phyloP scores from a whole-genome alignment of 2,113 vertebrate genomes.

The Pygoscelis adeliae region DNA sequence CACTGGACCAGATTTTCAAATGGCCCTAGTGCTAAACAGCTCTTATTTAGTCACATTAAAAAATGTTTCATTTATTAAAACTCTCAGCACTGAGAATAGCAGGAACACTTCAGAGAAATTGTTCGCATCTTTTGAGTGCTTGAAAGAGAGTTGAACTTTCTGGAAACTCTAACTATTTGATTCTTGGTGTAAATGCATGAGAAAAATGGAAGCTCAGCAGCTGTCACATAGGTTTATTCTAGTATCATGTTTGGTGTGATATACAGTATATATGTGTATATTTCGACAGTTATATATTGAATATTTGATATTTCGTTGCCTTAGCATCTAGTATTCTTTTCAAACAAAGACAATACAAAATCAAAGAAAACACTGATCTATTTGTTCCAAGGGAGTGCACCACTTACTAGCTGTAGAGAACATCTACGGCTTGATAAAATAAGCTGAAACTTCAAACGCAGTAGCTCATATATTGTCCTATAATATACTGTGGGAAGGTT shows the following conservation, averaged over 20 bases:
- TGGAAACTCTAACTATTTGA: background rate
- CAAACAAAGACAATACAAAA: constrained; percentile 13
- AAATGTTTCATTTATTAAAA: background rate
- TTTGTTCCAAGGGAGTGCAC: background rate
- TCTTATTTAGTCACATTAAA: background rate
- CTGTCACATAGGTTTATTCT: constrained; percentile 41
- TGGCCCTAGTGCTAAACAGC: background rate
- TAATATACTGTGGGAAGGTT: constrained; percentile 26
- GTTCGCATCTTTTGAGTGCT: background rate
- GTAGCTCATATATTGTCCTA: background rate
- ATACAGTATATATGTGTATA: background rate
- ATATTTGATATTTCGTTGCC: constrained; percentile 33
- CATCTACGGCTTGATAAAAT: constrained; percentile 24
- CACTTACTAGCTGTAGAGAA: constrained; percentile 8
- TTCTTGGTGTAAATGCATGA: constrained; percentile 31
- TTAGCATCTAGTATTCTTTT: constrained; percentile 20
- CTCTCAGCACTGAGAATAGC: background rate
- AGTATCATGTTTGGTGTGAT: constrained; percentile 12
- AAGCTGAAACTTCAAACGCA: background rate
- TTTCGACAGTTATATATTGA: background rate
- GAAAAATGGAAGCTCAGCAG: constrained; percentile 38
- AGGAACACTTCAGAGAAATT: background rate
- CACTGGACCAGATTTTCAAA: background rate
- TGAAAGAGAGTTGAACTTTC: constrained; percentile 1
- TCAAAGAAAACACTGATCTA: background rate